Base-by-base conservation (phyloP, 2,113 vertebrate species). In the Amphilophus citrinellus region DNA sequence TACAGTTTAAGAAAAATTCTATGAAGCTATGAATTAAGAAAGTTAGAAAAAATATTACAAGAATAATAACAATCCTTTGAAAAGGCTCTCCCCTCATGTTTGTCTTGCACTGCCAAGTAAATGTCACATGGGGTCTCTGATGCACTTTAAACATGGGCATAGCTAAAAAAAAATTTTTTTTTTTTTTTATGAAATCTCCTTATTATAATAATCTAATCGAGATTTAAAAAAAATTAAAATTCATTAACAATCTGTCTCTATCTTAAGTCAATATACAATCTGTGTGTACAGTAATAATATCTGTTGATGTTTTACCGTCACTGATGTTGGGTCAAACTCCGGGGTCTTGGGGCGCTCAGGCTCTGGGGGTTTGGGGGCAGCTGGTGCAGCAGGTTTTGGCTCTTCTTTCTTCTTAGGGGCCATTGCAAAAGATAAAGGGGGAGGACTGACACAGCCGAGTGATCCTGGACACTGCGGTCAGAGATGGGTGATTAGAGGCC, bases 321-420 rank as follows among this genome's bases (percentile, higher is more conserved):
- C 84, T 75, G 96, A 94, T 7, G 97, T 89, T 2, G 97, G 95
- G 89, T 98, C 97, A 77, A 99, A 99, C 10, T 78, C 81, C 35
- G 94, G 95, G 60, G 93, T 95, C 90, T 94, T 95, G 13, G 94
- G 92, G 20, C 87, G 92, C 75, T 92, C 93, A 0, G 94, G 94
- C 91, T 94, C 94, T 1, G 94, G 93, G 1, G 96, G 93, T 60
- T 97, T 98, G 0, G 97, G 90, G 0, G 96, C 92, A 0, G 96
- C 85, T 15, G 92, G 93, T 0, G 97, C 89, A 8, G 90, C 97
- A 1, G 97, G 92, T 80, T 98, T 98, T 6, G 97, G 95, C 0
- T 99, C 98, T 32, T 98, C 98, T 82, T 99, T 99, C 96, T 98
- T 99, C 93, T 98, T 99, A 4, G 97, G 97, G 63, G 97, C 94